phyloP scores from a whole-genome alignment of 2,797 vertebrate species.

The Perodicticus potto region DNA sequence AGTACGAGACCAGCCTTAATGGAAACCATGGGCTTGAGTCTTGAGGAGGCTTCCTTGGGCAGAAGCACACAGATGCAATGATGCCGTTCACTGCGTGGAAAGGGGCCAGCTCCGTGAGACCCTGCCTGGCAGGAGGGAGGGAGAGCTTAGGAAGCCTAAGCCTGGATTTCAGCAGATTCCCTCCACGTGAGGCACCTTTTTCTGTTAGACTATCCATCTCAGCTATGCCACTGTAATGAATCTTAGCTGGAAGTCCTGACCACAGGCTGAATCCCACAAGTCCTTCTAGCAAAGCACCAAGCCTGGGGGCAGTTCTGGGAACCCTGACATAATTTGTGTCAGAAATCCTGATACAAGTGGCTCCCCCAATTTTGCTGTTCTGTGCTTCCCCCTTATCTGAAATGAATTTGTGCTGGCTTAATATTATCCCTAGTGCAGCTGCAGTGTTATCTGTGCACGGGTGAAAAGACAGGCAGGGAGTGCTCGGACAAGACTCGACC shows the following conservation, averaged over 20 bases:
- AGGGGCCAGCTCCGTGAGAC: not conserved
- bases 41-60: not conserved
- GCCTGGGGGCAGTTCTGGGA: not conserved
- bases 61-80: not conserved
- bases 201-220: not conserved
- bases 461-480: not conserved
- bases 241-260: not conserved
- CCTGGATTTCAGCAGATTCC: not conserved
- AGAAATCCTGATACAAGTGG: not conserved
- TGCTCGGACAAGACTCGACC: not conserved
- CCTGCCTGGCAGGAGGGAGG: not conserved
- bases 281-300: not conserved
- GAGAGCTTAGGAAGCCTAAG: not conserved
- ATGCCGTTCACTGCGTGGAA: too few species aligned
- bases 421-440: not conserved
- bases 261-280: not conserved
- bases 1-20: not conserved
- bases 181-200: not conserved
- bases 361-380: not conserved
- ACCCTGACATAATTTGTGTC: not conserved
- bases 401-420: not conserved
- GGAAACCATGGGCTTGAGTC: not conserved
- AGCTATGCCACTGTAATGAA: not conserved
- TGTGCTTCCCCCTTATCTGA: not conserved
- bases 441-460: not conserved